A percentile compares a stretch with the other conserved stretches of the same genome.
These are phyloP conservation scores for Peromyscus aztecus DNA, from an alignment of 2,797 vertebrate species.

Conservation along the genomic window DNA sequence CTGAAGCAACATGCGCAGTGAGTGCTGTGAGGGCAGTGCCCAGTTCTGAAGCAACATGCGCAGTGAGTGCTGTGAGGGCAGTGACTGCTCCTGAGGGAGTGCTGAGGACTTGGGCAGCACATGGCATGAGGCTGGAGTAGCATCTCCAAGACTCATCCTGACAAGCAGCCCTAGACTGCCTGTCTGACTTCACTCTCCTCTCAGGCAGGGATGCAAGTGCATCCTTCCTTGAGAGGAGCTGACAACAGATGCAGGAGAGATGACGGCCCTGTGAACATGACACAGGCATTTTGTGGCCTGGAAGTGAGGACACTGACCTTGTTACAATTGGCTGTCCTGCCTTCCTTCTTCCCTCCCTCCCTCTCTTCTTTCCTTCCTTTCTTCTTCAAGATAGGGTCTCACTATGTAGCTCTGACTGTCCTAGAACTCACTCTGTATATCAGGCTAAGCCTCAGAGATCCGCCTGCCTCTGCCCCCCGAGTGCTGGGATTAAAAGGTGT, in stretches of 20 bases:
- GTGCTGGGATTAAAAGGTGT: background rate
- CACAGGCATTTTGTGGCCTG: background rate
- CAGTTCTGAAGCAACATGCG: too few species aligned
- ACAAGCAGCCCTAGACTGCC: background rate
- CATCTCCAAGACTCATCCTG: background rate
- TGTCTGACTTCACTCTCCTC: background rate
- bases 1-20: background rate
- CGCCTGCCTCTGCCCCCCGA: background rate
- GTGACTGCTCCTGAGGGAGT: background rate
- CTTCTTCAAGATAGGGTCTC: background rate
- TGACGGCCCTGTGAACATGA: background rate
- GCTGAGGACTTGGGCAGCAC: background rate
- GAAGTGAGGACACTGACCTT: background rate
- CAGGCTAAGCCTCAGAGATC: background rate
- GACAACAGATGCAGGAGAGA: background rate
- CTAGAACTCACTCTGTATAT: background rate
- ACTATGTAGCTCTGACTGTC: background rate
- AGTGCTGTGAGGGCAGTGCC: background rate
- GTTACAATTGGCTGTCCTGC: background rate
- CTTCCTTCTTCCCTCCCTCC: too few species aligned
- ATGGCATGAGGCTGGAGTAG: background rate
- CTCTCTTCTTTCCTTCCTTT: background rate
- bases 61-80: too few species aligned
- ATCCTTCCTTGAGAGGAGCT: background rate
- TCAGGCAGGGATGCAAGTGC: background rate